Conservation (phyloP, 2,888 invertebrate genomes). For the Eupithecia tripunctaria region DNA sequence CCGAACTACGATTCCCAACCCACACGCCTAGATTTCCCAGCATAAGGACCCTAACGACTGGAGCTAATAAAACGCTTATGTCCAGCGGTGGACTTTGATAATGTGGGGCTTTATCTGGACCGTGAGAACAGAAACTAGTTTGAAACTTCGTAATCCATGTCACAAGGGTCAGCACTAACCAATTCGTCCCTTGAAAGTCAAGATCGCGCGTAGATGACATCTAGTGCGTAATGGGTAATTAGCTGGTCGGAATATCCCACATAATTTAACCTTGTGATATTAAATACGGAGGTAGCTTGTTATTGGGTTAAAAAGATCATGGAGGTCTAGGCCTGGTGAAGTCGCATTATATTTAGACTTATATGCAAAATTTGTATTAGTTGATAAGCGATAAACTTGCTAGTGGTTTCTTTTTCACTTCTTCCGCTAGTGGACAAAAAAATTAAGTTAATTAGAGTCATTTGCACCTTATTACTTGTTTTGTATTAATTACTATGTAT, state of each 20-base stretch:
- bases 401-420: too few relatives aligned
- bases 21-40: too few relatives aligned
- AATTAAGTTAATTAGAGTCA: too few relatives aligned
- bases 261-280: constrained; percentile 29
- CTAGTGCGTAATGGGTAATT: constrained; percentile 13
- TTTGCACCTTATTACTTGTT: too few relatives aligned
- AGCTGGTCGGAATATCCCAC: constrained; percentile 20
- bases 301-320: constrained; percentile 25
- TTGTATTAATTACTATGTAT: too few relatives aligned
- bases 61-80: too few relatives aligned
- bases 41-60: too few relatives aligned
- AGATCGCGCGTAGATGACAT: constrained; percentile 24
- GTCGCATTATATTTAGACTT: too few relatives aligned
- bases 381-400: too few relatives aligned
- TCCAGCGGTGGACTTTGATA: not conserved
- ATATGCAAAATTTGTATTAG: too few relatives aligned
- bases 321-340: not conserved
- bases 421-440: too few relatives aligned
- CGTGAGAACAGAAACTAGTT: not conserved
- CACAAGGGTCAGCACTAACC: constrained; percentile 12
- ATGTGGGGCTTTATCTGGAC: not conserved
- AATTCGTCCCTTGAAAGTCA: constrained; percentile 28
- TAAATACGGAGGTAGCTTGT: constrained; percentile 4
- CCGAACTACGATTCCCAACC: too few relatives aligned
- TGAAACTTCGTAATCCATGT: not conserved